Percentiles rank a stretch among this genome's conserved stretches.
Evolutionary conservation across 23 tunicate genomes (phyloP).

Genomic region (Trididemnum nubilum): DNA sequence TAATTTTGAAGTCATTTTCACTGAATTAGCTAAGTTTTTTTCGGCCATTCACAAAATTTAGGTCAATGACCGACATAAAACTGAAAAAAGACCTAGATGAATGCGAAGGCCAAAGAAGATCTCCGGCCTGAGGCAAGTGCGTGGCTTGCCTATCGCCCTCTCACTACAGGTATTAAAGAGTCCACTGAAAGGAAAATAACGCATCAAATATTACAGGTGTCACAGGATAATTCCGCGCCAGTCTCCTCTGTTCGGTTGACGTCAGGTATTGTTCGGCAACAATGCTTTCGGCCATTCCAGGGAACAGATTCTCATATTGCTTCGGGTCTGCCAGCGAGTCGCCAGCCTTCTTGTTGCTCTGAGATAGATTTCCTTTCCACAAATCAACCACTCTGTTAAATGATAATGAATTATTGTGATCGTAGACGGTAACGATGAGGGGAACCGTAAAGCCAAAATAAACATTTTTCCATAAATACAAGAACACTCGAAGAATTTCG

Average conservation of each 20-base stretch:
- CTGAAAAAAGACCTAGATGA: no score
- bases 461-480: no score
- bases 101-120: no score
- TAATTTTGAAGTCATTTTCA: no score
- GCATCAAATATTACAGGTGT: constrained; percentile 83
- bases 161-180: no score
- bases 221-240: constrained; percentile 69
- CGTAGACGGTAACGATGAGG: neutral
- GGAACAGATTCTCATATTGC: constrained; percentile 90
- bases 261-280: constrained; percentile 78
- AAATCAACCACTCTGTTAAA: constrained; percentile 61
- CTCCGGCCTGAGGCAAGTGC: no score
- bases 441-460: neutral
- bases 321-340: constrained; percentile 93
- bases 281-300: constrained; percentile 61
- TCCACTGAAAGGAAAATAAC: no score
- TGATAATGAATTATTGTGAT: neutral
- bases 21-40: no score
- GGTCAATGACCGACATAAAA: no score
- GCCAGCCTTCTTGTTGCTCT: constrained; percentile 80
- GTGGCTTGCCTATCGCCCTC: no score
- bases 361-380: constrained; percentile 74
- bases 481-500: no score
- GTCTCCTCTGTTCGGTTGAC: constrained; percentile 59
- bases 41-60: no score